Base-by-base conservation (phyloP, 1,140 invertebrate genomes). In the Lepidurus arcticus region DNA sequence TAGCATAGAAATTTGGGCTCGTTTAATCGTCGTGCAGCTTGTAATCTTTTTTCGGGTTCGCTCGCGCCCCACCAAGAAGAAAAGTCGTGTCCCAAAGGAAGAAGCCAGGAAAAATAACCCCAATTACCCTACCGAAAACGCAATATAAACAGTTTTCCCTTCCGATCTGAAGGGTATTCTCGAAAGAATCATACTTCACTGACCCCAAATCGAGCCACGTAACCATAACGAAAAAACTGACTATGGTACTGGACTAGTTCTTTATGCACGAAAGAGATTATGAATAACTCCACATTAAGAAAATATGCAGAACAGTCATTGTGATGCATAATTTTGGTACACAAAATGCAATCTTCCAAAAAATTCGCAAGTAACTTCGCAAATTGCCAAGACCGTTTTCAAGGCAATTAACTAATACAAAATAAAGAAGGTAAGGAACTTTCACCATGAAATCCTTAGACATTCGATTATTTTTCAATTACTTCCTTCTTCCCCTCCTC, bases 301-400 rank as follows among this genome's bases (percentile, higher is more conserved):
- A 75, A 24, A n/a, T 8, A 10, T 75, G 34, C 4, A 4, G 2
- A 10, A 75, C 42, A 26, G 24, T n/a, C 42, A 43, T 34, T 44
- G 34, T 34, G 34, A 34, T 34, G 34, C 34, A 34, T 3, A n/a
- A n/a, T 42, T 21, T 42, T 42, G 1, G 34, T 21, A 8, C 10
- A 16, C 74, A 26, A 34, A 34, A 16, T 43, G n/a, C 16, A 26
- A 43, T 74, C 26, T 42, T 34, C 3, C 16, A 75, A 75, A 75
- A 43, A 75, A 44, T 75, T 75, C 8, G 74, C 7, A 9, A 75
- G n/a, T 26, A 42, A 75, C 44, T 44, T 43, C 74, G 42, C 74
- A 44, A 44, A 26, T 42, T 42, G 42, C 74, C 34, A 34, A 10
- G 26, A 7, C 74, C 34, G 2, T 74, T 13, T 9, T 42, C 74